Evolutionary conservation across 2,888 invertebrate genomes (phyloP), one percentile per base, ranked within the genome.

Genomic region (Meganola albula): DNA sequence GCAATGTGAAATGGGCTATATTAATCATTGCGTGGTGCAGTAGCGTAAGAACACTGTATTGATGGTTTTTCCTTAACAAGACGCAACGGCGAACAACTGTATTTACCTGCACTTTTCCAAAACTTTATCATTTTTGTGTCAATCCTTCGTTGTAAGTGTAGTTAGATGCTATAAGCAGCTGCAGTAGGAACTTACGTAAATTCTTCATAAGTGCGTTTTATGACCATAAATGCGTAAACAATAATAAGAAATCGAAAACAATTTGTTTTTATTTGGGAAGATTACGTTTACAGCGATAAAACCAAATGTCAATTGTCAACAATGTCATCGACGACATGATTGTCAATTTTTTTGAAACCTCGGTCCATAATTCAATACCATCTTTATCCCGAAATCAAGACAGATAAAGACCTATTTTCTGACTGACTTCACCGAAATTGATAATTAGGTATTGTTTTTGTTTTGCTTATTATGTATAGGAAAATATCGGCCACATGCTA

Each of bases 41-140:
- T 4, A 16, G 6, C 16, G 16, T 16, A 16, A 20, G 8, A 20
- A 20, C 3, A 20, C n/a, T n/a, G n/a, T n/a, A n/a, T n/a, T n/a
- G n/a, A n/a, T n/a, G n/a, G n/a, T n/a, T n/a, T n/a, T n/a, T n/a
- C n/a, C n/a, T n/a, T n/a, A n/a, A n/a, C n/a, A n/a, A n/a, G n/a
- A n/a, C n/a, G n/a, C n/a, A n/a, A n/a, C n/a, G n/a, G n/a, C n/a
- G n/a, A 20, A 20, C n/a, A 20, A 18, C 11, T 26, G 23, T 27
- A 40, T 56, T 58, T 88, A 90, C 91, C 90, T 83, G 90, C 85
- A 79, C 90, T 92, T 78, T 90, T 92, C 91, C 92, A 92, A 84
- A 92, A 92, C 76, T 92, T 91, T 72, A 92, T 88, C 92, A 92
- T 92, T 77, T 84, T 87, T 41, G 47, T 45, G 27, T 44, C 34